These are phyloP conservation scores for Pterocles gutturalis DNA, from an alignment of 2,113 vertebrate genomes.

Conservation along the genomic window DNA sequence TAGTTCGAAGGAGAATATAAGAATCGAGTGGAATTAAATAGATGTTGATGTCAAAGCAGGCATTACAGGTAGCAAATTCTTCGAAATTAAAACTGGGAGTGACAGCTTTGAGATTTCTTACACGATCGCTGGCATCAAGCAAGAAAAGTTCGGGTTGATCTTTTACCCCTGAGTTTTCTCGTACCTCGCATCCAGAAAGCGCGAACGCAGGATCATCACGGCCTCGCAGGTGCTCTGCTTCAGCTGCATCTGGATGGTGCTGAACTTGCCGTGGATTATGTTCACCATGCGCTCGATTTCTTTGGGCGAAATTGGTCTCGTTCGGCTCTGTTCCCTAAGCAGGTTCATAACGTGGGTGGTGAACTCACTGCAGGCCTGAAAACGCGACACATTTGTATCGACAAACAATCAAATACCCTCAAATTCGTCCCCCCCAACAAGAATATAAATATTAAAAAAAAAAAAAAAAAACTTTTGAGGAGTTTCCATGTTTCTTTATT, in stretches of 20 bases:
- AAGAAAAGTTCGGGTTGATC: neutral
- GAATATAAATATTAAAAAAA: neutral
- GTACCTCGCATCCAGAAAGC: conserved; percentile 86
- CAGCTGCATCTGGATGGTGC: conserved; percentile 92
- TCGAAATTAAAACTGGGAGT: accelerated
- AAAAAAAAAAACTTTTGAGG: neutral
- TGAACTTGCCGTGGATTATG: conserved; percentile 91
- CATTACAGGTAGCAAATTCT: neutral
- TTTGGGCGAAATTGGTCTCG: conserved; percentile 86
- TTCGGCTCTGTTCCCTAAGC: conserved; percentile 89
- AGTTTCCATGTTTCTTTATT: neutral
- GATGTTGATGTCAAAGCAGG: neutral
- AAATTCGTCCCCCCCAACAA: neutral
- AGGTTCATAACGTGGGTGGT: conserved; percentile 91
- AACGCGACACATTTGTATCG: neutral
- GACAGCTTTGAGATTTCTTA: neutral
- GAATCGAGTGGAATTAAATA: neutral
- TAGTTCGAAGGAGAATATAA: neutral
- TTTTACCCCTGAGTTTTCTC: neutral
- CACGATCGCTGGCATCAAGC: accelerated
- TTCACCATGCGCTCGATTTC: conserved; percentile 89
- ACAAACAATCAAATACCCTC: neutral
- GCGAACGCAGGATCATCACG: conserved; percentile 86
- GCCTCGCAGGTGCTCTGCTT: conserved; percentile 93
- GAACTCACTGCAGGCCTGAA: conserved; percentile 92